Evolutionary conservation across 2,113 vertebrate species (phyloP), one percentile per base, ranked within the genome.

Genomic region (Protomyctophum bolini): DNA sequence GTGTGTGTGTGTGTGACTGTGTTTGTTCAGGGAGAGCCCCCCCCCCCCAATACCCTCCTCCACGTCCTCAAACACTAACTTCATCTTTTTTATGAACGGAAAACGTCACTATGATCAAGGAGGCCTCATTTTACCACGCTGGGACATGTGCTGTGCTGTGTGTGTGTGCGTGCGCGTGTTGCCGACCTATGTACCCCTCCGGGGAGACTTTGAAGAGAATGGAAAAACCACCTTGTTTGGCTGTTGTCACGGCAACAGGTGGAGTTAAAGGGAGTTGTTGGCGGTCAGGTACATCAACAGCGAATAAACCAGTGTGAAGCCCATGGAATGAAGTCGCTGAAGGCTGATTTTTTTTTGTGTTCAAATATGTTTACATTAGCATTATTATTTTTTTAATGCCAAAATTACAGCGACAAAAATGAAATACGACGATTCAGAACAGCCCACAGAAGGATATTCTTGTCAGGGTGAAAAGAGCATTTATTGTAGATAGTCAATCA

Each of bases 61-160:
- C 29, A 8, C 41, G 6, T 12, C 60, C 49, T 29, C 61, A 1
- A 15, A 72, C 64, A 8, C 56, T 50, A 58, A 41, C 65, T 47
- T 50, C 47, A 65, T 77, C 63, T 78, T 84, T 84, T 41, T 59
- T 76, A 68, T 41, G 58, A 84, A 73, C 59, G 75, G 76, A 84
- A 82, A 75, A 72, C 68, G 59, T 70, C 10, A 61, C 64, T 10
- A 68, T 50, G 73, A 79, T 81, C 58, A 72, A 73, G 63, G 62
- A 47, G 45, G 58, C 41, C 73, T 67, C 8, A 21, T 65, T 82
- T 75, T 66, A 73, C 66, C 64, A 55, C 49, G 28, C 10, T 9
- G 14, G 10, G 14, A 58, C 54, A 21, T 21, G 21, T 21, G 21
- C 21, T 21, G 21, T 21, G 21, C n/a, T 21, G 46, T 15, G 14